Conservation (phyloP, 2,797 vertebrate genomes). For the Aythya fuligula region DNA sequence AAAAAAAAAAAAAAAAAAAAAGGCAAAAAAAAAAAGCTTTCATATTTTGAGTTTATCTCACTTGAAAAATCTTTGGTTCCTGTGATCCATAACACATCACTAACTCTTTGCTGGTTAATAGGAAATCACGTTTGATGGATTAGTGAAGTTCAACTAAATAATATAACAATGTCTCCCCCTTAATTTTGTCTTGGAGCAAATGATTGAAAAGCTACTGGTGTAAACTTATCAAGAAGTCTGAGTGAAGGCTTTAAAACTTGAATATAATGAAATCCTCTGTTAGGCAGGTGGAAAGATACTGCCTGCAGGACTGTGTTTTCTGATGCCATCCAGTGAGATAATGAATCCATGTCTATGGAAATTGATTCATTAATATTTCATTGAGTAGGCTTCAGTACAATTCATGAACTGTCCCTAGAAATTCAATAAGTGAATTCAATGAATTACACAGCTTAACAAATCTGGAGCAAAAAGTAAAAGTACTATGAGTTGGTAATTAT, state of each 20-base stretch:
- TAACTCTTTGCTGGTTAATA: neutral
- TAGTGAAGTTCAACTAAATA: conserved; percentile 33
- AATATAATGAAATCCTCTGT: conserved; percentile 59
- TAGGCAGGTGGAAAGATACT: conserved; percentile 69
- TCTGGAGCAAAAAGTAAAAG: conserved; percentile 57
- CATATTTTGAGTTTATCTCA: neutral
- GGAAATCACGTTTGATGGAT: neutral
- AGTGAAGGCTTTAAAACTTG: conserved; percentile 26
- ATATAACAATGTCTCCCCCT: conserved; percentile 15
- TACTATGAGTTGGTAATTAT: neutral
- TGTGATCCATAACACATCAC: neutral
- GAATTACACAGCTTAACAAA: conserved; percentile 75
- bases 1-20: neutral
- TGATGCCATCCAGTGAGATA: conserved; percentile 74
- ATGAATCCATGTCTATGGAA: conserved; percentile 81
- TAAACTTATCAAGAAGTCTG: conserved; percentile 57
- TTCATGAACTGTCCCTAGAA: conserved; percentile 76
- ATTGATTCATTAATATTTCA: conserved; percentile 84
- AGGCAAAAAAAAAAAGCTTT: neutral
- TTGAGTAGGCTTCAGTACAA: conserved; percentile 73
- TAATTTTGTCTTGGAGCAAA: conserved; percentile 42
- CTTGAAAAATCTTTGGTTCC: neutral
- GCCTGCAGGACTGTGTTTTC: conserved; percentile 73
- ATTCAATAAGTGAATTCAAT: conserved; percentile 77
- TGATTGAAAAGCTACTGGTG: conserved; percentile 35